Percentiles rank a stretch among this genome's conserved stretches.
These are phyloP conservation scores for Unio delphinus DNA, from an alignment of 2,888 invertebrate genomes.

Conservation along the genomic window DNA sequence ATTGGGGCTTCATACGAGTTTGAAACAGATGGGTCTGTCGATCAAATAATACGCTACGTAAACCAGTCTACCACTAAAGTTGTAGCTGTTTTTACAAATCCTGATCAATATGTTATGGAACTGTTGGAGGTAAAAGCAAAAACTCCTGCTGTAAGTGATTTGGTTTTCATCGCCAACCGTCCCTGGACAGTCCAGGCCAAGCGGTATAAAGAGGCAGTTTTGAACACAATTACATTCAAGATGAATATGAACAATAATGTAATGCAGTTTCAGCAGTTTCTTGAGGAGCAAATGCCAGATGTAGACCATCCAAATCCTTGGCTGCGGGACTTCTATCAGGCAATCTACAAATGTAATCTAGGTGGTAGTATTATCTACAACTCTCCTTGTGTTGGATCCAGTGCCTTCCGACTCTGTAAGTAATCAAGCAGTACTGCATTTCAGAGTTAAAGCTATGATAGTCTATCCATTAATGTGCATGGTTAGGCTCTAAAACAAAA, in stretches of 20 bases:
- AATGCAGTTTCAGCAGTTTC: constrained; percentile 13
- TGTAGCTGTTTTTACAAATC: constrained; percentile 60
- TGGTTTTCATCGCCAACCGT: constrained; percentile 55
- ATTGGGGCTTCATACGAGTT: constrained; percentile 60
- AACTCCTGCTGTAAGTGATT: constrained; percentile 10
- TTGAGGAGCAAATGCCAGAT: constrained; percentile 14
- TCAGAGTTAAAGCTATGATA: no score
- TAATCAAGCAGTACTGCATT: background rate
- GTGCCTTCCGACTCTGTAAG: constrained; percentile 18
- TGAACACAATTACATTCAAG: constrained; percentile 21
- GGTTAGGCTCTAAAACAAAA: no score
- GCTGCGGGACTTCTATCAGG: constrained; percentile 59
- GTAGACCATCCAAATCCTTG: constrained; percentile 52
- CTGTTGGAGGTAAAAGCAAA: constrained; percentile 43
- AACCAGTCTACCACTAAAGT: constrained; percentile 49
- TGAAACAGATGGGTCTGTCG: constrained; percentile 52
- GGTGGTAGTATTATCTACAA: constrained; percentile 35
- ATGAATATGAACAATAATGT: constrained; percentile 10
- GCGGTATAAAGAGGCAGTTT: constrained; percentile 2
- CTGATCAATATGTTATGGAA: constrained; percentile 44
- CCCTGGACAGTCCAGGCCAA: constrained; percentile 40
- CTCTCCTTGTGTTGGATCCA: constrained; percentile 15
- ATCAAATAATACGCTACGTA: constrained; percentile 50
- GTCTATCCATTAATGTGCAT: no score
- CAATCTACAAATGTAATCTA: constrained; percentile 46